A percentile compares a stretch with the other conserved stretches of the same genome.
phyloP scores from a whole-genome alignment of 2,113 vertebrate genomes.

The Cololabis saira region DNA sequence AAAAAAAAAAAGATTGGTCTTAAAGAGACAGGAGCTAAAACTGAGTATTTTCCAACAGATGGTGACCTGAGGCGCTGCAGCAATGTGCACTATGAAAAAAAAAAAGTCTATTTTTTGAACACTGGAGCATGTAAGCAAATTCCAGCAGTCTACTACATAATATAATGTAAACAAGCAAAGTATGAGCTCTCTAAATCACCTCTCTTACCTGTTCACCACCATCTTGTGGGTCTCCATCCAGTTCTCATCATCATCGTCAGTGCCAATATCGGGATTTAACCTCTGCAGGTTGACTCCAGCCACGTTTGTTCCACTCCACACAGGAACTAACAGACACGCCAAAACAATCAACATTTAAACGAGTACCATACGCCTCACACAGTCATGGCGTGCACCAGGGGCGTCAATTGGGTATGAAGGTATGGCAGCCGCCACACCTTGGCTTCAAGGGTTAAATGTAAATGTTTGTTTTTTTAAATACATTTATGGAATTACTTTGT shows the following conservation, averaged over 20 bases:
- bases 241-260: constrained; percentile 87
- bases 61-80: too few relatives aligned
- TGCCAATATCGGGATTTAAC: constrained; percentile 91
- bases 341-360: not conserved
- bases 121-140: not conserved
- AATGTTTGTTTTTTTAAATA: too few relatives aligned
- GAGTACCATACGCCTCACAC: not conserved
- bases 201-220: constrained; percentile 91
- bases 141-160: not conserved
- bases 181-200: not conserved
- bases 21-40: too few relatives aligned
- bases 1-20: too few relatives aligned
- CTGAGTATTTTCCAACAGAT: too few relatives aligned
- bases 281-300: constrained; percentile 92
- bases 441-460: too few relatives aligned
- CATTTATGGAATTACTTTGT: too few relatives aligned
- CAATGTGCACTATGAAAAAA: too few relatives aligned
- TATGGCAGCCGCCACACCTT: too few relatives aligned
- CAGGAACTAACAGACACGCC: constrained; percentile 84
- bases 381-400: not conserved
- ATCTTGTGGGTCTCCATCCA: constrained; percentile 95
- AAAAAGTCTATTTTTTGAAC: too few relatives aligned
- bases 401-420: too few relatives aligned
- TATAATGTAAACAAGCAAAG: not conserved
- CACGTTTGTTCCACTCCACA: constrained; percentile 96